Evolutionary conservation across 2,113 vertebrate species (phyloP).

Genomic region (Strix uralensis): DNA sequence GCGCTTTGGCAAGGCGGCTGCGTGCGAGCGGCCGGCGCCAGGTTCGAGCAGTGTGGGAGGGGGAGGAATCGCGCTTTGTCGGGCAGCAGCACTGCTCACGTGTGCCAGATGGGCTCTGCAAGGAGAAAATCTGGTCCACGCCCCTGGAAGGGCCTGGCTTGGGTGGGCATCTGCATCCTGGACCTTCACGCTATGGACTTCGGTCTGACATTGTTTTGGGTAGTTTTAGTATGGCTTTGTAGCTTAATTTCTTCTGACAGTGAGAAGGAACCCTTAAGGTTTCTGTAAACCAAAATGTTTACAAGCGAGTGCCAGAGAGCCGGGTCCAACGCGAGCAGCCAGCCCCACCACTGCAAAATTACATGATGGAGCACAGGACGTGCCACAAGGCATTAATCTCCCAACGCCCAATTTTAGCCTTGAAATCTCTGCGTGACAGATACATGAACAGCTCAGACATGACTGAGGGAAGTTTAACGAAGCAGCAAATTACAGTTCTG

Average conservation of each 20-base stretch:
- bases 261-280: neutral
- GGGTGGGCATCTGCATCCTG: neutral
- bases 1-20: accelerated
- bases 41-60: neutral
- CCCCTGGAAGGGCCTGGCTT: neutral
- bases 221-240: neutral
- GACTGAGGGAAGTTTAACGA: neutral
- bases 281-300: neutral
- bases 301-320: neutral
- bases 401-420: neutral
- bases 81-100: no score
- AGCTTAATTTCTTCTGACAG: slow-evolving; percentile 40
- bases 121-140: neutral
- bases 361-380: neutral
- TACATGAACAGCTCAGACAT: neutral
- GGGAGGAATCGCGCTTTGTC: neutral
- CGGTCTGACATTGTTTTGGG: accelerated
- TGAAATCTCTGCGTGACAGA: neutral
- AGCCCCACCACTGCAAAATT: neutral
- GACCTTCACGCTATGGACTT: neutral
- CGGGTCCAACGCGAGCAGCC: neutral
- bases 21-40: accelerated
- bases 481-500: slow-evolving; percentile 18
- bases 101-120: neutral
- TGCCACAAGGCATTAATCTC: slow-evolving; percentile 2